These are phyloP conservation scores for Platyscapa corneri DNA, from an alignment of 1,140 invertebrate genomes.

Conservation along the genomic window DNA sequence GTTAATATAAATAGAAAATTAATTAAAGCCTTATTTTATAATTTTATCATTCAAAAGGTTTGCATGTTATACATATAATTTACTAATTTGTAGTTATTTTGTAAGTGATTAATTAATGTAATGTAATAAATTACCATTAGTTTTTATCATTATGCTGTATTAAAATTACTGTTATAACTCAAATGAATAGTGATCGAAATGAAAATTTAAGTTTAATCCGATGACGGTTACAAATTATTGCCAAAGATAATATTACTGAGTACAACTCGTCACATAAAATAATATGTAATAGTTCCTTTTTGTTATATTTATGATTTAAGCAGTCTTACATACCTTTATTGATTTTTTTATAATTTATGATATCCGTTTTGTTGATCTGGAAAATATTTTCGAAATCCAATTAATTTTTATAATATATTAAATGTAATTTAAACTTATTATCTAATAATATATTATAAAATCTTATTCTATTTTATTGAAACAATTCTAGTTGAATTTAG, in stretches of 20 bases:
- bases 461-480: too few relatives aligned
- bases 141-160: not conserved
- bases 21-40: too few relatives aligned
- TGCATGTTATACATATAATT: too few relatives aligned
- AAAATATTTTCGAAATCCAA: not conserved
- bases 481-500: too few relatives aligned
- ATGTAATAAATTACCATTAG: not conserved
- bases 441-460: too few relatives aligned
- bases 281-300: not conserved
- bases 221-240: too few relatives aligned
- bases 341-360: not conserved
- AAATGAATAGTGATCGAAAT: not conserved
- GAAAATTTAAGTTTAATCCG: not conserved
- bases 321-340: not conserved
- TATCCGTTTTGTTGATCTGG: not conserved
- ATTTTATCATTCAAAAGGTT: too few relatives aligned
- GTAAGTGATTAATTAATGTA: too few relatives aligned
- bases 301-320: not conserved
- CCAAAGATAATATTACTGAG: too few relatives aligned
- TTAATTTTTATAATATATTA: not conserved
- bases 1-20: too few relatives aligned
- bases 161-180: not conserved
- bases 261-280: too few relatives aligned
- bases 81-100: too few relatives aligned
- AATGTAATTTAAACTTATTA: not conserved